phyloP scores from a whole-genome alignment of 37 sponge, comb jelly and placozoan species.

The Aphrocallistes beatrix region DNA sequence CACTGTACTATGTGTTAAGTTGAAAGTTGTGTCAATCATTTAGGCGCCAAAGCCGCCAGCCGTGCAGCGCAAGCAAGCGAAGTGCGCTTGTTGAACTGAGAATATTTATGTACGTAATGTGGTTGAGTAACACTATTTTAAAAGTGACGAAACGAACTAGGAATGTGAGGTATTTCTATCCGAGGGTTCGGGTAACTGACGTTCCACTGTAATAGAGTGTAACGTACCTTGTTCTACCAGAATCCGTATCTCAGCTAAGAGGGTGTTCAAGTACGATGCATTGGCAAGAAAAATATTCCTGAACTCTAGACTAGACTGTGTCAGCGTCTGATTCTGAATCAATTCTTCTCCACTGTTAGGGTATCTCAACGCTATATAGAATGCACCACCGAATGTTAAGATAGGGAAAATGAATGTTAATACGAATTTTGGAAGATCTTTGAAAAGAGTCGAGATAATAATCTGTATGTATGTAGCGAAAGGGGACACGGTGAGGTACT shows the following conservation, averaged over 20 bases:
- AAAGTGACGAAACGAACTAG: no score
- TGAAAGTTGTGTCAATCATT: no score
- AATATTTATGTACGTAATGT: no score
- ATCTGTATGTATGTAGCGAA: constrained; percentile 6
- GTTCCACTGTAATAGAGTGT: no score
- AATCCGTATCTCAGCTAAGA: neutral
- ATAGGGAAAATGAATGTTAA: neutral
- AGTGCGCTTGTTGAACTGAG: no score
- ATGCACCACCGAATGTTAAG: neutral
- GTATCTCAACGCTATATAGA: neutral
- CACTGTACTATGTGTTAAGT: no score
- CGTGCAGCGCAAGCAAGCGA: no score
- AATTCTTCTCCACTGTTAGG: neutral
- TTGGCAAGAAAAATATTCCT: neutral
- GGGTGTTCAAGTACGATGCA: neutral
- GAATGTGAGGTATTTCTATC: no score
- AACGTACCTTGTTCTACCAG: neutral
- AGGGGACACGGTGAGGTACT: neutral
- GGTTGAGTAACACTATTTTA: no score
- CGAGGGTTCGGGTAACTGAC: no score
- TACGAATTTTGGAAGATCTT: neutral
- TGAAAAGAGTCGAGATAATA: neutral
- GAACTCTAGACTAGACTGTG: neutral
- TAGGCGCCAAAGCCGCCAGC: no score
- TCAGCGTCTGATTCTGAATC: neutral